Evolutionary conservation across 2,797 vertebrate genomes (phyloP), one percentile per base, ranked within the genome.

Genomic region (Siniperca undulata): DNA sequence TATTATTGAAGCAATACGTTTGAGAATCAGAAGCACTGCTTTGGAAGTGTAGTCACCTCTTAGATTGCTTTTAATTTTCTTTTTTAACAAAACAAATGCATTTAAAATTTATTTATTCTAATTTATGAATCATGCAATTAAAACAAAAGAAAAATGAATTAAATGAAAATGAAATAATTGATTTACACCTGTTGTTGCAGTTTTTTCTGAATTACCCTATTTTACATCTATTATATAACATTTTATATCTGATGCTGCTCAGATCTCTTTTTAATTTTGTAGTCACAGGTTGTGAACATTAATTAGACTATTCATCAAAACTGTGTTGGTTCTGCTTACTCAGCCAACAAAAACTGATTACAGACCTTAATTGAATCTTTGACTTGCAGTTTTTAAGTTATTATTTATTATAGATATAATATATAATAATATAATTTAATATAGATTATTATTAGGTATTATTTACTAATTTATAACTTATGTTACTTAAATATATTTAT

Each of bases 211-310:
- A 34, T 53, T 61, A 52, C 9, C 13, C 3, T 42, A 22, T 42
- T 17, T 46, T n/a, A 24, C 2, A 53, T 44, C 5, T n/a, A 27
- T 53, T 48, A 17, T 42, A 22, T 40, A 14, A 42, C 11, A 40
- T 48, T 56, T 55, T 24, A 13, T 50, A 62, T 12, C 19, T 55
- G 24, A 46, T 48, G 22, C 24, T 34, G 3, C 36, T 17, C 8
- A 4, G 36, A 59, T 59, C 53, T 19, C 22, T 48, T 40, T 58
- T 70, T 60, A 53, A 65, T 70, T 69, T 69, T 64, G 60, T 61
- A 19, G 38, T 68, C 30, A 71, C 40, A 76, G 55, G 44, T 77
- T 56, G 19, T 68, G 61, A 77, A 70, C 42, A 77, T 59, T 59
- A 58, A 74, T 69, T 68, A 64, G 11, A 64, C 30, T 36, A 36